Base-by-base conservation (phyloP, 2,888 invertebrate genomes). In the Eurois occulta region DNA sequence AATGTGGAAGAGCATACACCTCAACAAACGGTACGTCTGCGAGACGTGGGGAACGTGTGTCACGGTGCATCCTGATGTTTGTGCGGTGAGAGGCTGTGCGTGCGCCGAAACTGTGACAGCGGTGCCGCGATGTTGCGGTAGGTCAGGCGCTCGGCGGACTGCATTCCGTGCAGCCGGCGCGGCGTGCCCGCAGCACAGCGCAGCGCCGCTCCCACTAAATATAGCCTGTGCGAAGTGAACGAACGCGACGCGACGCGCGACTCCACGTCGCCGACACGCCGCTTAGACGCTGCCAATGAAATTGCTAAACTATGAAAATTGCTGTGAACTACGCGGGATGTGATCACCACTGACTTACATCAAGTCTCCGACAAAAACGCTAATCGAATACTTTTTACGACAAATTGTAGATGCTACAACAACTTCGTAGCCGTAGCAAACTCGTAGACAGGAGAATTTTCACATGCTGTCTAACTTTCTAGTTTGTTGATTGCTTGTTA, bases 221-320 rank as follows among this genome's bases (percentile, higher is more conserved):
- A 96, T 96, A 96, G 95, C 94, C 91, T 91, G 88, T 86, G 90
- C 92, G 90, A 93, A 94, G 96, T 96, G 96, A 96, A 95, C 96
- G 95, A 95, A 96, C 96, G 94, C 93, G 87, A 84, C 85, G 86
- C 86, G 83, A 66, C 84, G 79, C 86, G 86, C 86, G 83, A 66
- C 85, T 77, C 83, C 79, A 84, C 88, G 87, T 87, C 88, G 87
- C 85, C 85, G 84, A 78, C 84, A 84, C 84, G 86, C 84, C 77
- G 81, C 86, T 84, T 86, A 84, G 65, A 81, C 80, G 81, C 80
- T 87, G 85, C 85, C 83, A 88, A 86, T 88, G 81, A 85, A 83
- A 87, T 86, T 76, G 84, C 86, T 88, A 85, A 90, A 87, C 85
- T 83, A 83, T 85, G 75, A 87, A 86, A 87, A 82, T 87, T 82